Evolutionary conservation across 1,140 invertebrate species (phyloP).

Genomic region (Rhopalosiphum padi): DNA sequence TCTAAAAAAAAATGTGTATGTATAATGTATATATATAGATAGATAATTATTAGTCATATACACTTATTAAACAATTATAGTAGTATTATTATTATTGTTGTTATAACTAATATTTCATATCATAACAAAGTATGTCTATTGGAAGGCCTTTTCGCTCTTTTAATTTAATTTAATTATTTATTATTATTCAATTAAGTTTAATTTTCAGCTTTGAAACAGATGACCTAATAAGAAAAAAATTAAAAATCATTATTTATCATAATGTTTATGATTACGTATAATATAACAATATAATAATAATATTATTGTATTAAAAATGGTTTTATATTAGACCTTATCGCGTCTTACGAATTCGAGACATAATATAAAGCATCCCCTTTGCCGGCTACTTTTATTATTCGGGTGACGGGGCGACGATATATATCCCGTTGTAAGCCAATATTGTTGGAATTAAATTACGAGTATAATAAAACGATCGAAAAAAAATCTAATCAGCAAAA

Average conservation of each 20-base stretch:
- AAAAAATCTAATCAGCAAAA: not conserved
- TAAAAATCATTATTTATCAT: not conserved
- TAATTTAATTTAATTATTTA: not conserved
- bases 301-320: not conserved
- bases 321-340: not conserved
- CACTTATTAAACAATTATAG: no score
- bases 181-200: not conserved
- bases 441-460: not conserved
- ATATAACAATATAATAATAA: not conserved
- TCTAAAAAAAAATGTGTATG: no score
- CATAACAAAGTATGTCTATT: not conserved
- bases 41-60: no score
- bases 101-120: no score
- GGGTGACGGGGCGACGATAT: not conserved
- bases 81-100: no score
- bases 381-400: not conserved
- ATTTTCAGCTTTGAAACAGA: not conserved
- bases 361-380: not conserved
- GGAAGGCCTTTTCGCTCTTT: not conserved
- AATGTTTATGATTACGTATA: not conserved
- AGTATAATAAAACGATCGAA: not conserved
- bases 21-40: no score
- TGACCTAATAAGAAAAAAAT: not conserved
- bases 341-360: not conserved
- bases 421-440: not conserved